Evolutionary conservation across 2,888 invertebrate species (phyloP).

Genomic region (Plebejus argus): DNA sequence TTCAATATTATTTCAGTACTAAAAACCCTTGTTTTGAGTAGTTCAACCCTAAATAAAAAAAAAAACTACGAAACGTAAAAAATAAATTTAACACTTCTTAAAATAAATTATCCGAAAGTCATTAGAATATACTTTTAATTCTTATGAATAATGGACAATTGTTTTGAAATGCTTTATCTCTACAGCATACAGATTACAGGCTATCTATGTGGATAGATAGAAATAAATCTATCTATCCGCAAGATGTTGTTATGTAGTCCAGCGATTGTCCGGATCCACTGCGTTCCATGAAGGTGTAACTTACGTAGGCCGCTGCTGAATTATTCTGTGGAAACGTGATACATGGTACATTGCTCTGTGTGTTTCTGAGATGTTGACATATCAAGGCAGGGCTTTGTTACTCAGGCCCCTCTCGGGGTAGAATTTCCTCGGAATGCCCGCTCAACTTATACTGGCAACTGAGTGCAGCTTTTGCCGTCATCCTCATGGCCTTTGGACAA

Average conservation of each 20-base stretch:
- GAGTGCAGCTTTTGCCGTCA: neutral
- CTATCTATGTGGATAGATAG: too few species aligned
- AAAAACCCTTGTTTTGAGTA: too few species aligned
- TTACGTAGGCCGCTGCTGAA: neutral
- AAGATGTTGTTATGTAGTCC: neutral
- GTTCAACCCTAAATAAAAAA: too few species aligned
- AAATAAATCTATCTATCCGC: too few species aligned
- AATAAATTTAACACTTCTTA: too few species aligned
- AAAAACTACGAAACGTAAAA: too few species aligned
- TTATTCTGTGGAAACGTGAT: conserved; percentile 3
- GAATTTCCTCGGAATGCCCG: neutral
- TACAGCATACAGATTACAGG: too few species aligned
- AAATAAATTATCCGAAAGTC: neutral
- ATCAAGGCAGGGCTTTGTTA: neutral
- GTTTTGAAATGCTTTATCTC: too few species aligned
- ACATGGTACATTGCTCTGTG: neutral
- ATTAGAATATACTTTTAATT: neutral
- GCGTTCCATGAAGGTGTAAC: neutral
- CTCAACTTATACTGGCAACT: neutral
- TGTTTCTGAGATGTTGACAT: conserved; percentile 8
- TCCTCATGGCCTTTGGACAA: neutral
- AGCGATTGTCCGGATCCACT: neutral
- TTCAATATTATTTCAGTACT: neutral
- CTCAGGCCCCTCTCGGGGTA: neutral
- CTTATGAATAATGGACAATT: neutral